Percentiles rank a stretch among this genome's conserved stretches.
phyloP scores from a whole-genome alignment of 2,113 vertebrate genomes.

The Dromas ardeola region DNA sequence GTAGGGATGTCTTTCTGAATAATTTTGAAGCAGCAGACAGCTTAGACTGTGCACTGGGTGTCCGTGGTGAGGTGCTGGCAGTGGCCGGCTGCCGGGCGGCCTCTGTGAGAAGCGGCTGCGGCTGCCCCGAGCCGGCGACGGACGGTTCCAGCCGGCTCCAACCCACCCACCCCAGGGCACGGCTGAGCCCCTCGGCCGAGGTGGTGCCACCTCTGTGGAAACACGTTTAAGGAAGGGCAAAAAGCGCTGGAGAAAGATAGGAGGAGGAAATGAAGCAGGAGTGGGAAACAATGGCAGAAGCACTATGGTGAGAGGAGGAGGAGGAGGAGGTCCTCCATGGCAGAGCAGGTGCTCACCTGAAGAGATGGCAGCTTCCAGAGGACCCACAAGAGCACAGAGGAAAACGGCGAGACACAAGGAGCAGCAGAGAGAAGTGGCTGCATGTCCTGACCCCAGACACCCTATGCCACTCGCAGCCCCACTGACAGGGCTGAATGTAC shows the following conservation, averaged over 20 bases:
- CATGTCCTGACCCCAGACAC: background rate
- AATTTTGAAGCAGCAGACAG: background rate
- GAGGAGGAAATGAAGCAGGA: background rate
- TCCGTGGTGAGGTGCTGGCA: background rate
- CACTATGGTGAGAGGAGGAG: background rate
- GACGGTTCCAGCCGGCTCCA: fast-evolving
- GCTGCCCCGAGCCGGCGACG: fast-evolving
- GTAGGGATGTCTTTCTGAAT: background rate
- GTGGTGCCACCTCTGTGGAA: background rate
- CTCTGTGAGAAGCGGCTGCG: fast-evolving
- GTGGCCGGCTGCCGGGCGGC: fast-evolving
- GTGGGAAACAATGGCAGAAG: background rate
- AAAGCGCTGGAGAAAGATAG: background rate
- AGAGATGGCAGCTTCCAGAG: background rate
- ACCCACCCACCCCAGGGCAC: fast-evolving
- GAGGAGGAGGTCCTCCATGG: background rate
- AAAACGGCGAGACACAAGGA: background rate
- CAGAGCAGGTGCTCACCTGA: background rate
- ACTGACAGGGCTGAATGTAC: background rate
- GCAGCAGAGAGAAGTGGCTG: background rate
- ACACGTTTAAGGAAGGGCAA: background rate
- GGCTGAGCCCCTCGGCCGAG: background rate
- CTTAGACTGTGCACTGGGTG: background rate
- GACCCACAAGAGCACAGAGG: background rate
- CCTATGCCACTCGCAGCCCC: fast-evolving